Evolutionary conservation across 2,113 vertebrate genomes (phyloP).

Genomic region (Meles meles): DNA sequence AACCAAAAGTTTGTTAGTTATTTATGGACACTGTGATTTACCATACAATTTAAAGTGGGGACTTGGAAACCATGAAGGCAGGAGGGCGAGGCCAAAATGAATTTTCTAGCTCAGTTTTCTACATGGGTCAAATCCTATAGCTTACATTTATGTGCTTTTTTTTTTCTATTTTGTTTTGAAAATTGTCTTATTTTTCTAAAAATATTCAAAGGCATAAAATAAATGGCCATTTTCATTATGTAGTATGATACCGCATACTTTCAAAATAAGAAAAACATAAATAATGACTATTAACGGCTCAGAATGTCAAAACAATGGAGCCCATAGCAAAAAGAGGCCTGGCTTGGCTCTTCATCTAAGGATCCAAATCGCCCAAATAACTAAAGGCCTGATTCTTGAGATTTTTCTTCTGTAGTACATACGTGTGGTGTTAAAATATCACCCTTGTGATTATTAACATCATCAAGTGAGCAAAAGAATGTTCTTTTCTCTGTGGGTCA

Average conservation of each 20-base stretch:
- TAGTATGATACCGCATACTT: neutral
- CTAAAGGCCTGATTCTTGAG: neutral
- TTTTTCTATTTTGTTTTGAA: neutral
- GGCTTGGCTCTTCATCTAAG: neutral
- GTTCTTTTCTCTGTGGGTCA: slow-evolving; percentile 10
- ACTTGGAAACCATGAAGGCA: neutral
- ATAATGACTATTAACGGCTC: neutral
- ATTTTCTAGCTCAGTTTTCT: neutral
- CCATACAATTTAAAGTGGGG: neutral
- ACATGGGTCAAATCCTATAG: neutral
- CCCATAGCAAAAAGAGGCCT: neutral
- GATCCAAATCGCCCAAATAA: neutral
- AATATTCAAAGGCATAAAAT: neutral
- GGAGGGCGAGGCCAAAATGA: neutral
- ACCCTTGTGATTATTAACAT: neutral
- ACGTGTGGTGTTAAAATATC: neutral
- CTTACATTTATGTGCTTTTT: neutral
- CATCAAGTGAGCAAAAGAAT: neutral
- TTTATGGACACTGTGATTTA: neutral
- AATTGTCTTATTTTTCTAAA: neutral
- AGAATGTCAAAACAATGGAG: neutral
- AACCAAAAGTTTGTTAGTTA: neutral
- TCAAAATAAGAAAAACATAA: neutral
- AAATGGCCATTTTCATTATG: neutral
- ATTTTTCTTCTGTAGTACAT: neutral